These are phyloP conservation scores for Catharus minimus DNA, from an alignment of 2,113 vertebrate genomes.

Conservation along the genomic window DNA sequence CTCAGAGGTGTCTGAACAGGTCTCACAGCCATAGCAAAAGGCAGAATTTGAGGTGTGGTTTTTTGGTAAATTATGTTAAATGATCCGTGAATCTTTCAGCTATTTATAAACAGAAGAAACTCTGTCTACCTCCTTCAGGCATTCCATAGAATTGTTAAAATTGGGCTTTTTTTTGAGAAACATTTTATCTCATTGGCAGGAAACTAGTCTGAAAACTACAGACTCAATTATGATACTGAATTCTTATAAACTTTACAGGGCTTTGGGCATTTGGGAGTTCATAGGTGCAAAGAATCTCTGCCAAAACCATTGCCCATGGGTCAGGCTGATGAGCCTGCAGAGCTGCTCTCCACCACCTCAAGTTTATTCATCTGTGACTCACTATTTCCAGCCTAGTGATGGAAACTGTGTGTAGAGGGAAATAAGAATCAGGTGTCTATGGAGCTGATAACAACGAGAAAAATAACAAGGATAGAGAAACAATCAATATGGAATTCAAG, in stretches of 20 bases:
- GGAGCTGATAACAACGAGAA: background rate
- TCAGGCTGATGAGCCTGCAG: background rate
- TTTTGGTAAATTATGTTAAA: background rate
- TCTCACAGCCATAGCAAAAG: background rate
- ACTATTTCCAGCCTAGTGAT: background rate
- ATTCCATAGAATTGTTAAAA: background rate
- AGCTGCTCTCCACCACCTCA: background rate
- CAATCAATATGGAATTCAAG: background rate
- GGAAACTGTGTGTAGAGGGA: background rate
- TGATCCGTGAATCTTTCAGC: background rate
- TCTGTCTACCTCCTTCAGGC: background rate
- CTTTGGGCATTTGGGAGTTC: background rate
- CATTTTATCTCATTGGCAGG: background rate
- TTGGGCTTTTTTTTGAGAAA: background rate
- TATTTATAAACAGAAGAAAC: background rate
- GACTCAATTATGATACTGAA: background rate
- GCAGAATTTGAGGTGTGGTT: background rate
- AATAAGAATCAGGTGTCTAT: background rate
- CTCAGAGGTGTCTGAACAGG: background rate
- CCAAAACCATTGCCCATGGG: accelerated
- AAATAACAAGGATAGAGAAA: background rate
- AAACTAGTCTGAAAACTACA: background rate
- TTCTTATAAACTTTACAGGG: background rate
- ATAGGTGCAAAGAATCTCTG: background rate
- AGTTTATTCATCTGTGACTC: background rate